phyloP scores from a whole-genome alignment of 2,113 vertebrate species.

The Campylomormyrus numenius region DNA sequence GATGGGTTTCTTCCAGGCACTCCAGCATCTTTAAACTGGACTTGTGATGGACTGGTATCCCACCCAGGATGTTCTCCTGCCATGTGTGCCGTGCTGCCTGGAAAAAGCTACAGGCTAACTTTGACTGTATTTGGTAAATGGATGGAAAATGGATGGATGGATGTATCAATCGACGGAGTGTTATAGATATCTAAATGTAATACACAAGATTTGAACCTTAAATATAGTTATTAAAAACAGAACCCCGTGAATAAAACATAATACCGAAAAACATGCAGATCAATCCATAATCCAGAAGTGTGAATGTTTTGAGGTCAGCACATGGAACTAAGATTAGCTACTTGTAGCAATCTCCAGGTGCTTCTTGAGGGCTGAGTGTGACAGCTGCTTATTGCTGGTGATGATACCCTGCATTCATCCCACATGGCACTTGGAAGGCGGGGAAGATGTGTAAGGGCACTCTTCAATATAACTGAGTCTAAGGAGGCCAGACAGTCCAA shows the following conservation, averaged over 20 bases:
- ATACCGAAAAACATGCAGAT: neutral
- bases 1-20: neutral
- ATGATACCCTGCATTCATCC: neutral
- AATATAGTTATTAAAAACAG: neutral
- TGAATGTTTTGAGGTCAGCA: neutral
- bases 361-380: neutral
- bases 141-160: neutral
- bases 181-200: neutral
- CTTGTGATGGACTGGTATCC: neutral
- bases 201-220: neutral
- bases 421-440: neutral
- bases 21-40: neutral
- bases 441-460: neutral
- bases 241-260: neutral
- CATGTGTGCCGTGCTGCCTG: neutral
- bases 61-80: neutral
- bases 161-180: neutral
- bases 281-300: neutral
- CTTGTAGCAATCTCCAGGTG: neutral
- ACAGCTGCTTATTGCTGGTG: neutral
- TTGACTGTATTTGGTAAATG: neutral
- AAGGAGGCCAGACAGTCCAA: neutral
- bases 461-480: neutral
- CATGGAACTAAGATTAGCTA: neutral
- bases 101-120: neutral